Evolutionary conservation across 2,797 vertebrate species (phyloP).

Genomic region (Paedocypris micromegethes): DNA sequence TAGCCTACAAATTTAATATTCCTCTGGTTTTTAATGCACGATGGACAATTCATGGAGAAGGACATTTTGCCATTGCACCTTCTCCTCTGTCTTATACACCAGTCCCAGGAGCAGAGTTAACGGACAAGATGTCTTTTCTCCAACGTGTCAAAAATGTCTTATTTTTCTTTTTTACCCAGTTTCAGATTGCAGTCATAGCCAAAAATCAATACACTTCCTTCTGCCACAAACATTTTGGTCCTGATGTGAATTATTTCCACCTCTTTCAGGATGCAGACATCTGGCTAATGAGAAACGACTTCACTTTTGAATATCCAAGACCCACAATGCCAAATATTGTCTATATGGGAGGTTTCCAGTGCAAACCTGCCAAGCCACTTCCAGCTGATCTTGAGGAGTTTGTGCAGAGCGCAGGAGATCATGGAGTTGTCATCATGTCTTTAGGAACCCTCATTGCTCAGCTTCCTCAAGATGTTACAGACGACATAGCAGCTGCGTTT

Average conservation of each 20-base stretch:
- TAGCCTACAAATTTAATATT: conserved; percentile 36
- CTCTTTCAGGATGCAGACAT: conserved; percentile 49
- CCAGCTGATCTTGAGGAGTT: conserved; percentile 42
- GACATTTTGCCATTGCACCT: conserved; percentile 42
- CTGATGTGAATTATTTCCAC: conserved; percentile 35
- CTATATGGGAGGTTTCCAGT: conserved; percentile 55
- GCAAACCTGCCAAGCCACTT: conserved; percentile 42
- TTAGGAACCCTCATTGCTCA: conserved; percentile 36
- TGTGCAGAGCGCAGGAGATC: conserved; percentile 40
- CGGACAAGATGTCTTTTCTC: conserved; percentile 44
- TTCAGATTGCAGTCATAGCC: neutral
- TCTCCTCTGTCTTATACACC: conserved; percentile 43
- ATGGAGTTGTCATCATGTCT: conserved; percentile 53
- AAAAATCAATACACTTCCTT: conserved; percentile 20
- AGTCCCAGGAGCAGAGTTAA: conserved; percentile 23
- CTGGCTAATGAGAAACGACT: conserved; percentile 55
- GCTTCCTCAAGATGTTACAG: conserved; percentile 31
- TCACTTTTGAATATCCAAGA: conserved; percentile 53
- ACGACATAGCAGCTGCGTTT: conserved; percentile 41
- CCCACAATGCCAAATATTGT: conserved; percentile 54
- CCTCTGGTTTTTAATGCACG: conserved; percentile 43
- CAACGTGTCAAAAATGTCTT: conserved; percentile 41
- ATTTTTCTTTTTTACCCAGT: neutral
- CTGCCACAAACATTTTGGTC: conserved; percentile 34
- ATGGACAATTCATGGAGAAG: conserved; percentile 42